Base-by-base conservation (phyloP, 2,797 vertebrate species). In the Typhlichthys subterraneus region DNA sequence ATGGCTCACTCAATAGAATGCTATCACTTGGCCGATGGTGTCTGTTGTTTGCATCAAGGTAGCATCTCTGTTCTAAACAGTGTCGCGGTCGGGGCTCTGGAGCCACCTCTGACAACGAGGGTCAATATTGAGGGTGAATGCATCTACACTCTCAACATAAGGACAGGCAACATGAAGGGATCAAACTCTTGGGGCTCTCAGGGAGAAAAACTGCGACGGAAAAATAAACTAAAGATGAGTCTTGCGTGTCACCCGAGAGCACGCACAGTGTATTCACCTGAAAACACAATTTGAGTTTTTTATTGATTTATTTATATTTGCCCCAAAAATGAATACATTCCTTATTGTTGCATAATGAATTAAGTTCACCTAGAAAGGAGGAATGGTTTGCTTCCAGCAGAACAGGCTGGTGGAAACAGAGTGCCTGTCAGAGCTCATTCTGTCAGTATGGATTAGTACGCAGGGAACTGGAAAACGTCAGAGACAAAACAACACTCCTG, bases 31-130 rank as follows among this genome's bases (percentile, higher is more conserved):
- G 57, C 68, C 83, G 83, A 82, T 90, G 78, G 85, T 73, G 72
- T 82, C 75, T 14, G 54, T 75, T 90, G 86, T 89, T 91, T 89
- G 85, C 86, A 86, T 85, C 70, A 72, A 81, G 73, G 79, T 76
- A 67, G 73, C 66, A 57, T 80, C 71, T 71, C 59, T 75, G 53
- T 49, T 72, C 71, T 65, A 66, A 5, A 54, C 71, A 70, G 73
- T 66, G 49, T 50, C n/a, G 7, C 56, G 53, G 45, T 33, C 50
- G 33, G 60, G 48, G 55, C 70, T 74, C 67, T 74, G 59, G 77
- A 68, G 79, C 69, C 78, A 83, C 81, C 75, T 57, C 54, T 69
- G 63, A 74, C 67, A 65, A 53, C 66, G 67, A 75, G 76, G 31
- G 75, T 82, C 75, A 77, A 66, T 73, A 75, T 15, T 53, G 49